Conservation (phyloP, 2,888 invertebrate genomes). For the Sarcophaga subvicina region DNA sequence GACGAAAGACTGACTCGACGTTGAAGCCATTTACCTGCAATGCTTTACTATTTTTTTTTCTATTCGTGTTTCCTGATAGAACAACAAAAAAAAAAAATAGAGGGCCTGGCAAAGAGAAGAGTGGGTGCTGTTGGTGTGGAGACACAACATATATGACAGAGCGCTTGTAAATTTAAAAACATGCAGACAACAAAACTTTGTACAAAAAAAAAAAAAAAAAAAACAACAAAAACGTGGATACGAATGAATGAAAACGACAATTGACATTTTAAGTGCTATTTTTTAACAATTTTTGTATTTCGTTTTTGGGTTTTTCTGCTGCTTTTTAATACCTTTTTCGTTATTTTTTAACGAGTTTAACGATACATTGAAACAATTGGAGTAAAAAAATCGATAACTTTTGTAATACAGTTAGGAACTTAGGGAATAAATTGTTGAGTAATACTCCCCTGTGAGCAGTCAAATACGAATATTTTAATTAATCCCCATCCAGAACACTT, state of each 20-base stretch:
- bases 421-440: too few relatives aligned
- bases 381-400: too few relatives aligned
- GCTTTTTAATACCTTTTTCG: too few relatives aligned
- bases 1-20: not conserved
- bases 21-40: constrained; percentile 26
- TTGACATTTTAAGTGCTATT: constrained; percentile 63
- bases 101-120: not conserved
- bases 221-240: not conserved
- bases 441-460: too few relatives aligned
- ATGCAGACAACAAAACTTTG: not conserved
- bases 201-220: constrained; percentile 16
- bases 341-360: too few relatives aligned
- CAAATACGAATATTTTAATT: too few relatives aligned
- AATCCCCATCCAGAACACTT: too few relatives aligned
- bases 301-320: not conserved
- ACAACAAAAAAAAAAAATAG: constrained; percentile 4
- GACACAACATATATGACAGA: not conserved
- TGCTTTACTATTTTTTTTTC: constrained; percentile 1
- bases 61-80: not conserved
- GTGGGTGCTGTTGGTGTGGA: not conserved
- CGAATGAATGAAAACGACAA: constrained; percentile 8
- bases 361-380: too few relatives aligned
- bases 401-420: too few relatives aligned
- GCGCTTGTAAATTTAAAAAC: constrained; percentile 4
- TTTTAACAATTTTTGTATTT: constrained; percentile 31